Evolutionary conservation across 2,113 vertebrate genomes (phyloP).

Genomic region (Pollimyrus isidori): DNA sequence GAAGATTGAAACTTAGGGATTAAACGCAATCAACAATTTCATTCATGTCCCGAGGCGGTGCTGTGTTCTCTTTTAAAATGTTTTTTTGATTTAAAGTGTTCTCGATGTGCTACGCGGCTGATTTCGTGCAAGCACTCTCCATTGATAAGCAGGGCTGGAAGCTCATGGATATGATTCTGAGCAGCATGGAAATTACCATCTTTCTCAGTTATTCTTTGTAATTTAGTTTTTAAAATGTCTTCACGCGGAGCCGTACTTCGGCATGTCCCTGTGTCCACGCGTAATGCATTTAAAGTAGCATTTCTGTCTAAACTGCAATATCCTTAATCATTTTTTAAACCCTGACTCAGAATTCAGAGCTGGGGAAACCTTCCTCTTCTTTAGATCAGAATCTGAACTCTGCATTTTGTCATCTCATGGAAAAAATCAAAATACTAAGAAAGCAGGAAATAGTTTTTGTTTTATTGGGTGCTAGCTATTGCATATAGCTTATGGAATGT

Average conservation of each 20-base stretch:
- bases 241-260: conserved; percentile 49
- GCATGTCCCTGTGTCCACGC: neutral
- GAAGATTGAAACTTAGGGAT: conserved; percentile 58
- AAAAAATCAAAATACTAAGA: neutral
- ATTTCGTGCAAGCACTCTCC: conserved; percentile 84
- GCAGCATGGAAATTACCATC: conserved; percentile 98
- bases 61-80: conserved; percentile 81
- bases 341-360: neutral
- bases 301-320: neutral
- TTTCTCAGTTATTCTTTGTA: conserved; percentile 69
- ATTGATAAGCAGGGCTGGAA: conserved; percentile 85
- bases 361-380: neutral
- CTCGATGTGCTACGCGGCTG: conserved; percentile 85
- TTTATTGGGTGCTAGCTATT: neutral
- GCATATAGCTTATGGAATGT: neutral
- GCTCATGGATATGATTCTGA: conserved; percentile 96
- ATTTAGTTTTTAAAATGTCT: conserved; percentile 43
- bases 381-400: neutral
- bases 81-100: conserved; percentile 99
- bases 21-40: conserved; percentile 73
- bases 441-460: neutral
- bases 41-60: conserved; percentile 75
- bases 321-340: neutral
- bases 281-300: neutral
- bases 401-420: neutral